A percentile compares a stretch with the other conserved stretches of the same genome.
These are phyloP conservation scores for Phaethornis superciliosus DNA, from an alignment of 2,113 vertebrate species.

Conservation along the genomic window DNA sequence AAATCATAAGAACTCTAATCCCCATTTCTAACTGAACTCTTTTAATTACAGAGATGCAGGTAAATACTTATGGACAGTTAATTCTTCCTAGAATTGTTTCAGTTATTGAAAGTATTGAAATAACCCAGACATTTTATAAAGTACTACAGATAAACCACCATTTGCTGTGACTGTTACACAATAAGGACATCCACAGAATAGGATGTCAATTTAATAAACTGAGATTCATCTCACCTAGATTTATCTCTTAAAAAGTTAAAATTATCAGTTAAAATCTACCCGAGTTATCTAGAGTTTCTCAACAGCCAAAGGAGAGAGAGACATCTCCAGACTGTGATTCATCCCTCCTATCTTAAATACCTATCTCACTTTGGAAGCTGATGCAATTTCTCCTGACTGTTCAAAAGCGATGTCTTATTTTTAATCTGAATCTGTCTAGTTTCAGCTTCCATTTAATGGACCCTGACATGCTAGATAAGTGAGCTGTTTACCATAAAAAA, in stretches of 20 bases:
- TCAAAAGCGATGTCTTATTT: slow-evolving; percentile 39
- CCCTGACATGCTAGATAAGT: slow-evolving; percentile 45
- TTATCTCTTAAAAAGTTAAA: neutral
- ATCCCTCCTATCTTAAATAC: slow-evolving; percentile 30
- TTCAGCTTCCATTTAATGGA: slow-evolving; percentile 3
- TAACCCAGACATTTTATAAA: neutral
- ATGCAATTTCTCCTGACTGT: slow-evolving; percentile 30
- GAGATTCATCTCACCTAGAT: neutral
- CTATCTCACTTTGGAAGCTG: slow-evolving; percentile 15
- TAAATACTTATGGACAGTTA: neutral
- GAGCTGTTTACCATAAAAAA: slow-evolving; percentile 42
- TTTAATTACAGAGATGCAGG: neutral
- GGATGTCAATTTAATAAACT: neutral
- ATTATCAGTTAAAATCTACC: neutral
- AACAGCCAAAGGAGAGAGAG: neutral
- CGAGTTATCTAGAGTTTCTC: neutral
- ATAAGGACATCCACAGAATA: neutral
- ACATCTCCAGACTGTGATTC: neutral
- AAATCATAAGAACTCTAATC: slow-evolving; percentile 1
- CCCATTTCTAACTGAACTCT: neutral
- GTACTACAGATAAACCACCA: neutral
- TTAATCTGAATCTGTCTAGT: slow-evolving; percentile 43
- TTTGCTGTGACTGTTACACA: neutral
- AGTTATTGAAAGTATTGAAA: neutral
- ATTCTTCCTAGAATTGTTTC: neutral